These are phyloP conservation scores for Lepus oiostolus DNA, from an alignment of 2,797 vertebrate species.

Conservation along the genomic window DNA sequence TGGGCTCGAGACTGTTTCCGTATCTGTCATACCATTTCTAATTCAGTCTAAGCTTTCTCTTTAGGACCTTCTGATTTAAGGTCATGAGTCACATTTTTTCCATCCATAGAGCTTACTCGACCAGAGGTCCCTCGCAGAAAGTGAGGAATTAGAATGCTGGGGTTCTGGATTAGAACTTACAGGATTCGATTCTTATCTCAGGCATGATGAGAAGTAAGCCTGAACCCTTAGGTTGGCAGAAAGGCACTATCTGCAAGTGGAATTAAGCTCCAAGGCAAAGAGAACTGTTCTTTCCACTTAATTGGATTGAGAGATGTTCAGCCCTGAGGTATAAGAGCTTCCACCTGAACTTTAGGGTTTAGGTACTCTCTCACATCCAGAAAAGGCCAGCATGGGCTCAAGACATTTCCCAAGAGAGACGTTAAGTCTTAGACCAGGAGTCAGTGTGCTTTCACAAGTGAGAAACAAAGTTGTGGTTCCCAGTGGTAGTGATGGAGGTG, in stretches of 20 bases:
- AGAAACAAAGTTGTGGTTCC: not conserved
- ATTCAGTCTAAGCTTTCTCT: not conserved
- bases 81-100: not conserved
- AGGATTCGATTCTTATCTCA: not conserved
- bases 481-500: accelerated
- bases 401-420: not conserved
- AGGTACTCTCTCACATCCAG: not conserved
- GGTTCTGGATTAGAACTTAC: not conserved
- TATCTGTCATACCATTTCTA: not conserved
- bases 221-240: not conserved
- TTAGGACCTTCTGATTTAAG: not conserved
- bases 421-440: not conserved
- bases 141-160: not conserved
- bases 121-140: not conserved
- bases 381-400: not conserved
- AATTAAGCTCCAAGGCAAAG: not conserved
- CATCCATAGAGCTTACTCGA: not conserved
- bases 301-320: not conserved
- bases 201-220: not conserved
- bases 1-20: not conserved
- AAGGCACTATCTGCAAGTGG: not conserved
- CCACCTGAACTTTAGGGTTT: not conserved
- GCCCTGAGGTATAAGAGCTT: not conserved
- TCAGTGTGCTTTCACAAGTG: not conserved
- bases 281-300: not conserved